Conservation (phyloP, 2,113 vertebrate genomes). For the Lepus europaeus region DNA sequence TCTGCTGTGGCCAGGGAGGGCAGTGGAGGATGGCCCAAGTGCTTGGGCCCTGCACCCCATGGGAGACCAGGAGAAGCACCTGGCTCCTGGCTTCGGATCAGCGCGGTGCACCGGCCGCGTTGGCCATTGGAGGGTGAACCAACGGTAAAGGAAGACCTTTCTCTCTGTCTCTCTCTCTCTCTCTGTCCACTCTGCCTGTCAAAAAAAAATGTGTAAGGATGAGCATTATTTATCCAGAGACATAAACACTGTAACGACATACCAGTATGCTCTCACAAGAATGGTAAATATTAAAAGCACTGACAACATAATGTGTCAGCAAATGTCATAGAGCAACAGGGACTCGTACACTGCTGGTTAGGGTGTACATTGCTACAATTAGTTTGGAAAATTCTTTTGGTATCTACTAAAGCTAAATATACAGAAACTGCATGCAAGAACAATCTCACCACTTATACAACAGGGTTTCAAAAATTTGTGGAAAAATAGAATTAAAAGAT, state of each 20-base stretch:
- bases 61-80: no score
- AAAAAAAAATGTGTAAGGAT: neutral
- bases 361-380: neutral
- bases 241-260: neutral
- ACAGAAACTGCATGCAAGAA: neutral
- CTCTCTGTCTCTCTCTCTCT: no score
- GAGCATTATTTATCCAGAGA: neutral
- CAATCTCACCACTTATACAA: neutral
- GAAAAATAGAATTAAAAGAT: no score
- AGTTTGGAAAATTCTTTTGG: constrained; percentile 13
- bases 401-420: neutral
- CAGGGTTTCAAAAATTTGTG: no score
- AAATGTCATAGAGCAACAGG: neutral
- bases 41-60: no score
- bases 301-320: neutral
- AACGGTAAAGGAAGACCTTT: no score
- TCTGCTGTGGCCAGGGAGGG: no score
- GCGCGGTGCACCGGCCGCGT: no score
- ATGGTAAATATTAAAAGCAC: constrained; percentile 22
- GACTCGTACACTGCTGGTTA: neutral
- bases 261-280: neutral
- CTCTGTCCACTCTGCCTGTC: no score
- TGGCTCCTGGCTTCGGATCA: no score
- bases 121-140: no score
- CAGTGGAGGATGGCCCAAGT: no score